Base-by-base conservation (phyloP, 2,888 invertebrate species). In the Branchipolynoe longqiensis region DNA sequence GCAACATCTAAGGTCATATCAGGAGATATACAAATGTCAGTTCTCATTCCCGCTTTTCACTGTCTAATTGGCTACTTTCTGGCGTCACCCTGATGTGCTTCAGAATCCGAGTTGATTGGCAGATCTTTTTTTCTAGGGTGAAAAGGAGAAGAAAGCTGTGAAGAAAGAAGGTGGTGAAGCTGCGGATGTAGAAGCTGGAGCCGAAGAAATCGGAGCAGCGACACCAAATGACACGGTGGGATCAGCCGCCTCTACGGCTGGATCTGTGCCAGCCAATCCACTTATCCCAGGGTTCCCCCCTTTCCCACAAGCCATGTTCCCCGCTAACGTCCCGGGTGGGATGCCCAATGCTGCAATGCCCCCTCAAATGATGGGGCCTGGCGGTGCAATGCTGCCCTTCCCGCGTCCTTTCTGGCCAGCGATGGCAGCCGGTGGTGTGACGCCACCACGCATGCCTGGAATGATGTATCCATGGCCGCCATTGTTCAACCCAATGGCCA, bases 121-220 rank as follows among this genome's bases (percentile, higher is more conserved):
- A 38, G 0, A 69, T 22, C 3, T 73, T 31, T 18, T 40, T 22
- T 48, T 8, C 14, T 59, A 84, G 84, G 78, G 84, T n/a, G 84
- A 84, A 31, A 84, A 78, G 54, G 82, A 82, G n/a, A 73, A 78
- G 40, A 84, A 84, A n/a, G 84, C 40, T 8, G n/a, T 1, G 6
- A 73, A 48, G 28, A 38, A 25, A 36, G 84, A 25, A 28, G 74
- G 3, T 31, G 41, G 28, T 4, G 33, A 22, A 28, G 31, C 64
- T 31, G 69, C n/a, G n/a, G n/a, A n/a, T n/a, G n/a, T n/a, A 59
- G 28, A 73, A 25, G n/a, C 31, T n/a, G 22, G 74, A 28, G n/a
- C 1, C 58, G 33, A 38, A n/a, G n/a, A n/a, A n/a, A n/a, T n/a
- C n/a, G n/a, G n/a, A n/a, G n/a, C n/a, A n/a, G n/a, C n/a, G n/a